phyloP scores from a whole-genome alignment of 2,888 invertebrate species.

The Perizoma affinitatum region DNA sequence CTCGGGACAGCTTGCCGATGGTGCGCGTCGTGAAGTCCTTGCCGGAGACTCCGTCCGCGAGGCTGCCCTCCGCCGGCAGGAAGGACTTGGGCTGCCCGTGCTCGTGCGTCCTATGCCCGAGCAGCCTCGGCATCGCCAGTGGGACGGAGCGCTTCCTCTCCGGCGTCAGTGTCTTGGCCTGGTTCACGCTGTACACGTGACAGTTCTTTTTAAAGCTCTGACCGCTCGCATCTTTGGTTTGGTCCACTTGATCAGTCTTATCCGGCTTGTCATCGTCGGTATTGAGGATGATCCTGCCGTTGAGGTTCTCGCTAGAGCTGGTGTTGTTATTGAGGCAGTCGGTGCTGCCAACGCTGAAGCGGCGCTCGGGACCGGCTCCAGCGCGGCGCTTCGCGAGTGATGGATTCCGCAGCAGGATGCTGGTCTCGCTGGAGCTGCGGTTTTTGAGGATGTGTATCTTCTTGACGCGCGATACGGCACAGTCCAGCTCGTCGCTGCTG shows the following conservation, averaged over 20 bases:
- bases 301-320: constrained; percentile 70
- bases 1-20: constrained; percentile 88
- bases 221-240: constrained; percentile 72
- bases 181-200: constrained; percentile 80
- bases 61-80: constrained; percentile 68
- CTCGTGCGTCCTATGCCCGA: constrained; percentile 64
- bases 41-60: constrained; percentile 65
- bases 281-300: constrained; percentile 52
- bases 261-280: constrained; percentile 59
- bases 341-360: constrained; percentile 62
- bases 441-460: constrained; percentile 81
- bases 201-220: constrained; percentile 77
- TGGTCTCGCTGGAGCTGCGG: constrained; percentile 80
- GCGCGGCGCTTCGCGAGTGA: constrained; percentile 71
- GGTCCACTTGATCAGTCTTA: constrained; percentile 68
- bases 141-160: constrained; percentile 71
- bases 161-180: constrained; percentile 76
- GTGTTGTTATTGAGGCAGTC: constrained; percentile 74
- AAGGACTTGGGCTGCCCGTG: constrained; percentile 62
- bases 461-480: constrained; percentile 71
- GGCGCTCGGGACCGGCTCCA: constrained; percentile 59
- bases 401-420: constrained; percentile 73
- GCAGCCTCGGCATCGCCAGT: constrained; percentile 69
- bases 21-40: constrained; percentile 88
- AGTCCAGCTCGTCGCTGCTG: constrained; percentile 76